These are phyloP conservation scores for Haplotaxodon microlepis DNA, from an alignment of 2,113 vertebrate genomes.

Conservation along the genomic window DNA sequence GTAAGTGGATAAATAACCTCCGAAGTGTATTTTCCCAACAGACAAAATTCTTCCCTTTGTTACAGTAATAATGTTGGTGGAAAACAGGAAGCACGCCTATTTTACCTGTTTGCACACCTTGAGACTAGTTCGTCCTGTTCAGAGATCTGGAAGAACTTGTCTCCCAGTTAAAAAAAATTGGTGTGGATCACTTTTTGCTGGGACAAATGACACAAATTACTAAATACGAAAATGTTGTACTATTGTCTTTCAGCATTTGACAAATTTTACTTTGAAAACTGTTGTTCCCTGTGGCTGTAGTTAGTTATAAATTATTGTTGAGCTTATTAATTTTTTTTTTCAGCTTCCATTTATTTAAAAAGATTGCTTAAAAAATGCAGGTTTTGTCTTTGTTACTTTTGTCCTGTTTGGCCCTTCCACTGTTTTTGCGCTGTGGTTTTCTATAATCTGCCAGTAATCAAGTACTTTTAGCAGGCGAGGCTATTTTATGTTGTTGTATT, in stretches of 20 bases:
- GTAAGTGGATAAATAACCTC: background rate
- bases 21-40: background rate
- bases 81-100: background rate
- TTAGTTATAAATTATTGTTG: background rate
- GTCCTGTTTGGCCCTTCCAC: background rate
- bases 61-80: background rate
- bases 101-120: background rate
- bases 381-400: background rate
- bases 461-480: background rate
- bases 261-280: background rate
- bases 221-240: background rate
- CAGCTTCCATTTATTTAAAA: background rate
- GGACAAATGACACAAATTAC: background rate
- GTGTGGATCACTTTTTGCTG: background rate
- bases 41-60: background rate
- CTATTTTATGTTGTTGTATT: background rate
- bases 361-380: background rate
- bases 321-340: fast-evolving
- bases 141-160: background rate
- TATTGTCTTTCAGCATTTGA: background rate
- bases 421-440: background rate
- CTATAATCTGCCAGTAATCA: background rate
- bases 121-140: slow-evolving; percentile 28
- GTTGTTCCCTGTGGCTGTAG: background rate
- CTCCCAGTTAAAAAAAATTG: background rate